These are phyloP conservation scores for Pitangus sulphuratus DNA, from an alignment of 2,797 vertebrate species.

Conservation along the genomic window DNA sequence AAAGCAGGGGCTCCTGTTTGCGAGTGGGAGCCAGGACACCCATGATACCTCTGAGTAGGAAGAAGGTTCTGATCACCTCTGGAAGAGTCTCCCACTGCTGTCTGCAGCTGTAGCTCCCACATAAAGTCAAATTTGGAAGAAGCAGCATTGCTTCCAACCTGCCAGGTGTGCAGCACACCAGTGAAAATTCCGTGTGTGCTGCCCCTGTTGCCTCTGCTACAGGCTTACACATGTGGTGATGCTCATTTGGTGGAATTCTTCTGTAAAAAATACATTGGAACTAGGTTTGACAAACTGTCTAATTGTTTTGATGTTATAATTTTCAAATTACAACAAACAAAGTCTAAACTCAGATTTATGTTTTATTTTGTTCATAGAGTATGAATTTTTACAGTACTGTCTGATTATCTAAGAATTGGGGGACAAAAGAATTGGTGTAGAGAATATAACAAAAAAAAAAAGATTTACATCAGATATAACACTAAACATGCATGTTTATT, in stretches of 20 bases:
- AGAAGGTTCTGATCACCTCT: not conserved
- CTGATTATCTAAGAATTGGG: not conserved
- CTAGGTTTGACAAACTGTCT: not conserved
- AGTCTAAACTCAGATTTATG: not conserved
- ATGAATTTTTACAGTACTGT: not conserved
- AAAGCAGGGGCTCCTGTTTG: not conserved
- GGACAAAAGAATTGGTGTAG: not conserved
- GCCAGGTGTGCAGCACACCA: not conserved
- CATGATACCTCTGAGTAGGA: not conserved
- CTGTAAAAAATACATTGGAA: not conserved
- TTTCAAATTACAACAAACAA: not conserved
- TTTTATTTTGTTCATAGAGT: not conserved
- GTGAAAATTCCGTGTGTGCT: not conserved
- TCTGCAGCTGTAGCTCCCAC: not conserved
- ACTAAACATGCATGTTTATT: not conserved
- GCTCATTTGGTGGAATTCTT: not conserved
- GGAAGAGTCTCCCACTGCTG: not conserved
- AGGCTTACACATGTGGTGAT: rapidly evolving
- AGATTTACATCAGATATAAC: not conserved
- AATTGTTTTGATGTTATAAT: not conserved
- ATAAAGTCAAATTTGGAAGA: not conserved
- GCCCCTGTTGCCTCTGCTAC: not conserved
- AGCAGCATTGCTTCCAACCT: rapidly evolving
- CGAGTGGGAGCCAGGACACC: not conserved
- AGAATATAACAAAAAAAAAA: not conserved